Percentiles rank a stretch among this genome's conserved stretches.
Conservation (phyloP, 2,797 vertebrate genomes). For the Anabacerthia variegaticeps region DNA sequence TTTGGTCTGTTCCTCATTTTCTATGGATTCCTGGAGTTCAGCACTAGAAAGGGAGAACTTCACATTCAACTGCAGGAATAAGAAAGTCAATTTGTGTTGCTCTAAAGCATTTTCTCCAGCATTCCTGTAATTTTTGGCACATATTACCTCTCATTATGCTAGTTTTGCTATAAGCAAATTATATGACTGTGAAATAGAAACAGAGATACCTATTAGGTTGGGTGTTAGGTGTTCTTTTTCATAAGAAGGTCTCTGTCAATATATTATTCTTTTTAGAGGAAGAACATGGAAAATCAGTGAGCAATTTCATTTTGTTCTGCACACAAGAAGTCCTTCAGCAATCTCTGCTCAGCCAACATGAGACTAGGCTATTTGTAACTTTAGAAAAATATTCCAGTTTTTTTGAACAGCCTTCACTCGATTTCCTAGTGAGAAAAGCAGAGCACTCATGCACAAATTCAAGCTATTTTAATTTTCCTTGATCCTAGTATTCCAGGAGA, state of each 20-base stretch:
- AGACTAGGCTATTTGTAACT: not conserved
- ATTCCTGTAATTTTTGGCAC: not conserved
- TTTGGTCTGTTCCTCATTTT: not conserved
- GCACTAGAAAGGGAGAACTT: not conserved
- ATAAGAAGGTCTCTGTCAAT: not conserved
- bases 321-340: not conserved
- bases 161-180: not conserved
- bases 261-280: not conserved
- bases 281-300: not conserved
- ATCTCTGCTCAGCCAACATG: not conserved
- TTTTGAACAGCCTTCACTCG: not conserved
- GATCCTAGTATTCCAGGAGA: not conserved
- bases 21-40: not conserved
- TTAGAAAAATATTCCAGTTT: not conserved
- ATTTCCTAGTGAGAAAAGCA: not conserved
- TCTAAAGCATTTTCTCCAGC: not conserved
- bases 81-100: not conserved
- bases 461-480: not conserved
- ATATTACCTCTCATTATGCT: not conserved
- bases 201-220: not conserved
- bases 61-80: not conserved
- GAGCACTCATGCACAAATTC: not conserved
- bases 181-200: not conserved
- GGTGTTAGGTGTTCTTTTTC: not conserved
- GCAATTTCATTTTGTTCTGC: not conserved